Base-by-base conservation (phyloP, 2,888 invertebrate species). In the Tetranychus truncatus region DNA sequence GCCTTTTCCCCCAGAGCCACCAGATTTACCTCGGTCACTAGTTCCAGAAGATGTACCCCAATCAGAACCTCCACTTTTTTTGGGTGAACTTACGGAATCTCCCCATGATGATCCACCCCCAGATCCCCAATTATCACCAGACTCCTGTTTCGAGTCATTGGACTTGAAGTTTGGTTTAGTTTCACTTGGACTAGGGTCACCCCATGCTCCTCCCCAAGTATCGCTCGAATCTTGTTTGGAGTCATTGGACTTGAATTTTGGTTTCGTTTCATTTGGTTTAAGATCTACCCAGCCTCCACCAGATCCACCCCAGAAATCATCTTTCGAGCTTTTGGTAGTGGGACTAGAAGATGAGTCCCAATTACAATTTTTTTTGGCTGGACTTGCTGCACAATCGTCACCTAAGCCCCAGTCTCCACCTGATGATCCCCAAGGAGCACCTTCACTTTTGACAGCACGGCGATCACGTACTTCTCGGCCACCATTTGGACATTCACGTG, bases 401-500 rank as follows among this genome's bases (percentile, higher is more conserved):
- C 55, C 2, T 55, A 1, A 1, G 4, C 55, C 55, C 55, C 55
- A 9, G 55, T 15, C 69, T 5, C 69, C 34, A 69, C 45, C 44
- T 34, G 15, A 7, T 5, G 18, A 20, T 24, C 45, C 72, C 18
- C 72, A 18, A 34, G 6, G 15, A n/a, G 11, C 72, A 3, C 45
- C 72, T 45, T 24, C 9, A 18, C 15, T 55, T 55, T 55, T 55
- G 7, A 55, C 11, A 55, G 55, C 11, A 55, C 55, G 11, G 55
- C 55, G 11, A 55, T 15, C 55, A 15, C 55, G 11, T 5, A 1
- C 55, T 73, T 55, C 76, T 78, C 1, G 9, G 15, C 77, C 71
- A 15, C 24, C 74, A 8, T 76, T 77, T 1, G 78, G 76, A 45
- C 79, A 79, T 44, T 80, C 79, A 69, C 78, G 76, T 7, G 78